These are phyloP conservation scores for Acrocephalus kingi DNA, from an alignment of 2,113 vertebrate genomes.

Conservation along the genomic window DNA sequence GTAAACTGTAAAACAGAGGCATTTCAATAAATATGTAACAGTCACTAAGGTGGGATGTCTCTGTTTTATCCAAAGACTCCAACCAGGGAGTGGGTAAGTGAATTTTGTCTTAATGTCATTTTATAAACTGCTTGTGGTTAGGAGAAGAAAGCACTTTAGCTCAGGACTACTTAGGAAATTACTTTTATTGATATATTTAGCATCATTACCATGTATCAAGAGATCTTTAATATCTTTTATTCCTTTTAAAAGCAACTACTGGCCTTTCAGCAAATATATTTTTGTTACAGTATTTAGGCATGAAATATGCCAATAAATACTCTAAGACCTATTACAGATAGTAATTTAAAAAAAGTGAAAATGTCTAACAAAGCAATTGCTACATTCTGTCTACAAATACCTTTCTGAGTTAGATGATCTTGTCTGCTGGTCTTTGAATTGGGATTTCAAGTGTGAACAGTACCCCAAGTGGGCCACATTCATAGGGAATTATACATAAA, in stretches of 20 bases:
- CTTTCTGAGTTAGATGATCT: background rate
- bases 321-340: background rate
- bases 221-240: background rate
- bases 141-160: conserved; percentile 26
- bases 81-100: background rate
- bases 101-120: conserved; percentile 21
- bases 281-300: background rate
- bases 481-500: background rate
- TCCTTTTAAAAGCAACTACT: background rate
- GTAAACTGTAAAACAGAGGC: background rate
- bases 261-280: background rate
- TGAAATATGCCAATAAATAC: background rate
- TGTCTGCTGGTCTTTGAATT: background rate
- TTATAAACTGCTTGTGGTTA: conserved; percentile 24
- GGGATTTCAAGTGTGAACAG: background rate
- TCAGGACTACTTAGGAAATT: conserved; percentile 30
- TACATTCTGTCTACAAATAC: background rate
- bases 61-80: background rate
- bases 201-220: background rate
- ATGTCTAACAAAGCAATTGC: background rate
- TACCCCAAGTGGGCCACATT: background rate
- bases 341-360: background rate
- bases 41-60: background rate
- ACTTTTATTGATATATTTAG: conserved; percentile 44
- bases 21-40: background rate